Conservation (phyloP, 2,113 vertebrate species). For the Glaucomys volans region DNA sequence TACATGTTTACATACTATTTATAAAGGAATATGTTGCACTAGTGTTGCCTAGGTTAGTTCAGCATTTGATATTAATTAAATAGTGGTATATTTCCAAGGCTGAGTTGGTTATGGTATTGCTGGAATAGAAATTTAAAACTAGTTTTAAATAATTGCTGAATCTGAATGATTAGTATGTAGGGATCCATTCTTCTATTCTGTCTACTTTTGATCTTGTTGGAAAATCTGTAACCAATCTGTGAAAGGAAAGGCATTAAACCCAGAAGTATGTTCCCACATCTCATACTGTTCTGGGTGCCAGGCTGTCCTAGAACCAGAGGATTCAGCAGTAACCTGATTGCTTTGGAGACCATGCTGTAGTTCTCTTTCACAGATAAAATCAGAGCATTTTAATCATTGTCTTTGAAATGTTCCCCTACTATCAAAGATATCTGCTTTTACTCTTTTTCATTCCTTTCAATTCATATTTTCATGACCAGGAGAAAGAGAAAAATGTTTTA, state of each 20-base stretch:
- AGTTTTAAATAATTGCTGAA: slow-evolving; percentile 29
- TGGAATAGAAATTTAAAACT: slow-evolving; percentile 31
- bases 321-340: slow-evolving; percentile 8
- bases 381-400: background rate
- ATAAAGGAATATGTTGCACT: background rate
- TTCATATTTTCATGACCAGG: background rate
- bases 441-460: background rate
- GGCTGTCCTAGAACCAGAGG: background rate
- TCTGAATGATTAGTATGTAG: background rate
- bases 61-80: slow-evolving; percentile 23
- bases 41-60: background rate
- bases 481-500: background rate
- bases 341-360: background rate
- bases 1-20: background rate
- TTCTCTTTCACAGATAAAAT: background rate
- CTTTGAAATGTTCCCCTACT: slow-evolving; percentile 5
- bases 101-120: background rate
- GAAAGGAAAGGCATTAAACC: background rate
- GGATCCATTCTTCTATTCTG: background rate
- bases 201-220: slow-evolving; percentile 7
- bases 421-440: background rate
- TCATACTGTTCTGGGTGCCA: background rate
- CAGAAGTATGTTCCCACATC: background rate
- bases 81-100: background rate
- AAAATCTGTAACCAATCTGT: background rate